Conservation (phyloP, 53 echinoderm and acorn worm species). For the Actinopyga echinites region DNA sequence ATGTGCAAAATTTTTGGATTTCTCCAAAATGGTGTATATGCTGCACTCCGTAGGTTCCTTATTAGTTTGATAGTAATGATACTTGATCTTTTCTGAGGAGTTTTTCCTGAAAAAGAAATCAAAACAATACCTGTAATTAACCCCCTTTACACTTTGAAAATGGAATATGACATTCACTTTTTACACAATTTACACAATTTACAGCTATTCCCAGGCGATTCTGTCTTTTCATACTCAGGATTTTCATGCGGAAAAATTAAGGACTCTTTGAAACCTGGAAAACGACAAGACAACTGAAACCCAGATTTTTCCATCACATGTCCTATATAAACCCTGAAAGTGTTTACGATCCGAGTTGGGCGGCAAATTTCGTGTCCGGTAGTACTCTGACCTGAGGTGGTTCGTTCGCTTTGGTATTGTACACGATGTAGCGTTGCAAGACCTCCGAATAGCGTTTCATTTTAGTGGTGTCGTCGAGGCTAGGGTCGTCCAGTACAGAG, state of each 20-base stretch:
- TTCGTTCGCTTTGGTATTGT: neutral
- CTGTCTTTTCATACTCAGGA: too few relatives aligned
- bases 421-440: neutral
- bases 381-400: slow-evolving; percentile 41
- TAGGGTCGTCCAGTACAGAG: neutral
- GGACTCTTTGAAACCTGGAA: neutral
- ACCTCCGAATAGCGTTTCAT: too few relatives aligned
- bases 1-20: slow-evolving; percentile 64
- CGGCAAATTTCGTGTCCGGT: neutral
- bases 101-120: slow-evolving; percentile 28
- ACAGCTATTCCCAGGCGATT: too few relatives aligned
- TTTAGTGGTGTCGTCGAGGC: neutral
- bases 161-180: too few relatives aligned
- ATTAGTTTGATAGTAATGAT: slow-evolving; percentile 68
- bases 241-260: too few relatives aligned
- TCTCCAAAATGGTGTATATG: slow-evolving; percentile 57
- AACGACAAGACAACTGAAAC: neutral
- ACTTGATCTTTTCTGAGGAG: slow-evolving; percentile 42
- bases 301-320: neutral
- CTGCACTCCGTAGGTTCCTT: slow-evolving; percentile 64
- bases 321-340: neutral
- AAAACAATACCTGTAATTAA: too few relatives aligned
- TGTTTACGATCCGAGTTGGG: neutral
- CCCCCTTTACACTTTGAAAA: too few relatives aligned
- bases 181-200: too few relatives aligned